Evolutionary conservation across 1,140 invertebrate species (phyloP).

Genomic region (Brachionus sp.): DNA sequence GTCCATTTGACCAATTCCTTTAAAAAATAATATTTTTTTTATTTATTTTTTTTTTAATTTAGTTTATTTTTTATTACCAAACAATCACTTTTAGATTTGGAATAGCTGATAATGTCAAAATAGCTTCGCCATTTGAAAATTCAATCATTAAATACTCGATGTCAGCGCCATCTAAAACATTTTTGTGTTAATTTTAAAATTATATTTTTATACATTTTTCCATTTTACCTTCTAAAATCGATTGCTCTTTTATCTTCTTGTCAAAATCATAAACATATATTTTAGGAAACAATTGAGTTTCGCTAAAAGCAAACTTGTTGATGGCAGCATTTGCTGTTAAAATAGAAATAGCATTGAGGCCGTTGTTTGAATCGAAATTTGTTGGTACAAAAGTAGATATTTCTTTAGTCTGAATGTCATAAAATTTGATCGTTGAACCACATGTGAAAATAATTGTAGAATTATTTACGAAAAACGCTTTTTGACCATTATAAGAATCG

Average conservation of each 20-base stretch:
- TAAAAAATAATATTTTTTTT: neutral
- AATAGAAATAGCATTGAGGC: neutral
- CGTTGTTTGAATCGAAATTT: neutral
- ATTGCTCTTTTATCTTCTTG: conserved; percentile 8
- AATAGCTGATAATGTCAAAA: conserved; percentile 27
- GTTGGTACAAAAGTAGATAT: neutral
- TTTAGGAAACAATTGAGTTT: conserved; percentile 36
- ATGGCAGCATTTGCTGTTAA: conserved; percentile 26
- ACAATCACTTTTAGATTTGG: conserved; percentile 29
- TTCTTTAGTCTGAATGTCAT: neutral
- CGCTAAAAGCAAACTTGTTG: conserved; percentile 40
- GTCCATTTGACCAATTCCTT: conserved; percentile 25
- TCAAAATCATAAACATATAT: conserved; percentile 9
- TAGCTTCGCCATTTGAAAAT: conserved; percentile 40
- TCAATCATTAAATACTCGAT: conserved; percentile 34
- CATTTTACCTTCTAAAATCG: neutral
- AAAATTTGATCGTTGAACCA: conserved; percentile 19
- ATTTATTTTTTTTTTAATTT: neutral
- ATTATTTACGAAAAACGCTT: conserved; percentile 23
- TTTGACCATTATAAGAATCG: conserved; percentile 45
- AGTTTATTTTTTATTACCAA: neutral
- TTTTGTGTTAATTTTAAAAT: neutral
- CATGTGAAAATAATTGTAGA: neutral
- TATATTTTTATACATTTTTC: neutral
- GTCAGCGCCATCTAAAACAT: conserved; percentile 25